Evolutionary conservation across 2,797 vertebrate species (phyloP).

Genomic region (Dryobates pubescens): DNA sequence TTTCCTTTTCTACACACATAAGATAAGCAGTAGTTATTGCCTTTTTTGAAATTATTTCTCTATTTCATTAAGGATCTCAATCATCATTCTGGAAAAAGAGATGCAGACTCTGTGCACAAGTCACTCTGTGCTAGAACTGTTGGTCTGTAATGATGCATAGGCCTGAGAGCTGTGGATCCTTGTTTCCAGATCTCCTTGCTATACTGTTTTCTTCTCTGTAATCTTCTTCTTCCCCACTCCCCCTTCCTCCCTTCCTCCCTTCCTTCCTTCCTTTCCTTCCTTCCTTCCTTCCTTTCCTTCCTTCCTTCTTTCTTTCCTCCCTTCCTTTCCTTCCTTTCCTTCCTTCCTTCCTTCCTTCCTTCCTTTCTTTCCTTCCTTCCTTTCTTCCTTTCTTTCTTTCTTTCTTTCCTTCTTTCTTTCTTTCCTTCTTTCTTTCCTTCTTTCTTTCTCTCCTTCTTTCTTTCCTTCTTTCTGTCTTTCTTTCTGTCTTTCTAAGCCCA

Average conservation of each 20-base stretch:
- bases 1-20: neutral
- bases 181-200: neutral
- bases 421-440: too few species aligned
- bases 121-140: neutral
- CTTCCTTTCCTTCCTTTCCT: too few species aligned
- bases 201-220: neutral
- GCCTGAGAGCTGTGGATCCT: neutral
- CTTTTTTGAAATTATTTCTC: neutral
- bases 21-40: constrained; percentile 27
- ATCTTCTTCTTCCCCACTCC: neutral
- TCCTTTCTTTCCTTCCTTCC: too few species aligned
- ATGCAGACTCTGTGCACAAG: neutral
- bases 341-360: too few species aligned
- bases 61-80: constrained; percentile 6
- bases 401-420: too few species aligned
- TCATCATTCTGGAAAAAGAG: neutral
- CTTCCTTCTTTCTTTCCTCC: too few species aligned
- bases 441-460: too few species aligned
- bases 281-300: too few species aligned
- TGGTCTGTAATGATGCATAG: neutral
- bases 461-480: too few species aligned
- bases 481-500: neutral
- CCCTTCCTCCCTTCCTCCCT: too few species aligned
- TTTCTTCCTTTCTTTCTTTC: too few species aligned
- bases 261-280: too few species aligned